Evolutionary conservation across 2,888 invertebrate species (phyloP).

Genomic region (Monopis laevigella): DNA sequence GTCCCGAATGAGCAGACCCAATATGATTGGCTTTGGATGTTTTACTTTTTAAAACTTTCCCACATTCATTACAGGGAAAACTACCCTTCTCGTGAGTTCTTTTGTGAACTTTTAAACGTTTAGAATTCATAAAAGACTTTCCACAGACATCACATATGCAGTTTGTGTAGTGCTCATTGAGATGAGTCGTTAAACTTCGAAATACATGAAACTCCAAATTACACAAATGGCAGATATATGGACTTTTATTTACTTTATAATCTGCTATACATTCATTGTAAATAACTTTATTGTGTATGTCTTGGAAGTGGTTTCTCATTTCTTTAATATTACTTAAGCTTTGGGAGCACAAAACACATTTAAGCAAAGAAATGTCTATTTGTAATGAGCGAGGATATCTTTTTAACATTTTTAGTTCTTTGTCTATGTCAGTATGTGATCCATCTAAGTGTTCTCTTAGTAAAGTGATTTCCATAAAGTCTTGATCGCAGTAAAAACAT

Average conservation of each 20-base stretch:
- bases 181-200: conserved; percentile 45
- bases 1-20: conserved; percentile 44
- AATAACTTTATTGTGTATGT: conserved; percentile 36
- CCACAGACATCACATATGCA: conserved; percentile 61
- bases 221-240: conserved; percentile 45
- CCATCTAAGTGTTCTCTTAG: conserved; percentile 32
- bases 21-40: conserved; percentile 44
- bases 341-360: conserved; percentile 40
- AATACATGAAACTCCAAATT: conserved; percentile 44
- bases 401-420: conserved; percentile 41
- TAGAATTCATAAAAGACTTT: conserved; percentile 55
- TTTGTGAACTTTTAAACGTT: conserved; percentile 56
- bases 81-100: conserved; percentile 51
- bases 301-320: conserved; percentile 30
- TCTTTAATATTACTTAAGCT: conserved; percentile 34
- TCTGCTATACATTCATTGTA: conserved; percentile 52
- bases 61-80: conserved; percentile 42
- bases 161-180: conserved; percentile 58
- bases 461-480: conserved; percentile 42
- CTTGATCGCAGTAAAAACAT: conserved; percentile 46
- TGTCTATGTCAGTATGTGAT: conserved; percentile 31
- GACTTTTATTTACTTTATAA: conserved; percentile 42
- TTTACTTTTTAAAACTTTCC: conserved; percentile 43
- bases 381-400: conserved; percentile 48
- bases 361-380: conserved; percentile 46